Percentiles rank a stretch among this genome's conserved stretches.
Conservation (phyloP, 1,140 invertebrate genomes). For the Polyergus mexicanus region DNA sequence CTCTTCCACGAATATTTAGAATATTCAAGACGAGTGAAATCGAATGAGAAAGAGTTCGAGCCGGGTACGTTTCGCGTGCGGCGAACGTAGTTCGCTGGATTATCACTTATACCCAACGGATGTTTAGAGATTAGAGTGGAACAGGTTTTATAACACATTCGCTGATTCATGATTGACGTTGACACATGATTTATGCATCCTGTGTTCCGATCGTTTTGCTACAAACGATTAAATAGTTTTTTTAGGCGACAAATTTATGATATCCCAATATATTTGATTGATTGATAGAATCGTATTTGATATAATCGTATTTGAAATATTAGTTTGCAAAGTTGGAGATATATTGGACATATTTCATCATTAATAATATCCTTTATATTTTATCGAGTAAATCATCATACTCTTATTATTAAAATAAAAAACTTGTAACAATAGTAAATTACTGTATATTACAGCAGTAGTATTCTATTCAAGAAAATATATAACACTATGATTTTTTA, state of each 20-base stretch:
- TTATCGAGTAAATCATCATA: not conserved
- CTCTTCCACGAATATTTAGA: not conserved
- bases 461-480: too few relatives aligned
- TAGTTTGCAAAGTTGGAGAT: not conserved
- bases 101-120: not conserved
- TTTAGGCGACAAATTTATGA: not conserved
- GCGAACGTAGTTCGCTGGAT: not conserved
- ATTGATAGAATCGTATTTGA: not conserved
- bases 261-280: not conserved
- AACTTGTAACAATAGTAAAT: too few relatives aligned
- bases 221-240: slow-evolving; percentile 11
- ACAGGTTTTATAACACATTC: not conserved
- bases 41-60: not conserved
- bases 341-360: not conserved
- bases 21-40: slow-evolving; percentile 10
- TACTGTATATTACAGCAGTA: too few relatives aligned
- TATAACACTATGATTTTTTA: too few relatives aligned
- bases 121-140: slow-evolving; percentile 29
- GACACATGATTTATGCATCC: not conserved
- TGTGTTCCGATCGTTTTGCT: not conserved
- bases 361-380: not conserved
- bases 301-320: not conserved
- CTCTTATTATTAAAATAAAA: too few relatives aligned
- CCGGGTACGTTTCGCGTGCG: not conserved
- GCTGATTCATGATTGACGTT: slow-evolving; percentile 35